Evolutionary conservation across 2,113 vertebrate genomes (phyloP).

Genomic region (Eidolon helvum): DNA sequence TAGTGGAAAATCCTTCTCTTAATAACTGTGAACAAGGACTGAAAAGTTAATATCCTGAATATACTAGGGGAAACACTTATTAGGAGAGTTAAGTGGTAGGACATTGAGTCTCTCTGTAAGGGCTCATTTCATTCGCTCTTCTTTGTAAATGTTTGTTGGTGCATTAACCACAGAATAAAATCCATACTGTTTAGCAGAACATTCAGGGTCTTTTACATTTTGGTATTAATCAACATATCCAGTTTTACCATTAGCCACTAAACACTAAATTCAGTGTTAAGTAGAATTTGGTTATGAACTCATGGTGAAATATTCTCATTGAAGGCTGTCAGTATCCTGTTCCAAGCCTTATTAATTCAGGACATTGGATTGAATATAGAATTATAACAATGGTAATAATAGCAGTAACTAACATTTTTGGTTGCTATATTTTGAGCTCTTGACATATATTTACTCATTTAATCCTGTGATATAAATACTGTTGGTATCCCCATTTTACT

Average conservation of each 20-base stretch:
- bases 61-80: background rate
- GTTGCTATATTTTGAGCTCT: background rate
- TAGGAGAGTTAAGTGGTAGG: background rate
- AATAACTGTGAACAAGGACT: background rate
- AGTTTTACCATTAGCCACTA: background rate
- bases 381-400: background rate
- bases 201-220: background rate
- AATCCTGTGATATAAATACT: background rate
- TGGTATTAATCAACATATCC: background rate
- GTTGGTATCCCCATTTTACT: background rate
- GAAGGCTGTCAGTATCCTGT: background rate
- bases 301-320: background rate
- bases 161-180: background rate
- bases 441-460: background rate
- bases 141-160: slow-evolving; percentile 5
- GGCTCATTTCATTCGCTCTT: background rate
- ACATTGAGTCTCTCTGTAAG: background rate
- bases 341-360: slow-evolving; percentile 1
- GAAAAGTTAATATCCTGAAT: background rate
- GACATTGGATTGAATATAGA: background rate
- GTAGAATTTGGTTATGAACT: background rate
- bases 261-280: background rate
- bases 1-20: background rate
- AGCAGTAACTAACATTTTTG: background rate
- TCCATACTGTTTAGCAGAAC: background rate